Evolutionary conservation across 2,113 vertebrate species (phyloP), one percentile per base, ranked within the genome.

Genomic region (Ranitomeya imitator): DNA sequence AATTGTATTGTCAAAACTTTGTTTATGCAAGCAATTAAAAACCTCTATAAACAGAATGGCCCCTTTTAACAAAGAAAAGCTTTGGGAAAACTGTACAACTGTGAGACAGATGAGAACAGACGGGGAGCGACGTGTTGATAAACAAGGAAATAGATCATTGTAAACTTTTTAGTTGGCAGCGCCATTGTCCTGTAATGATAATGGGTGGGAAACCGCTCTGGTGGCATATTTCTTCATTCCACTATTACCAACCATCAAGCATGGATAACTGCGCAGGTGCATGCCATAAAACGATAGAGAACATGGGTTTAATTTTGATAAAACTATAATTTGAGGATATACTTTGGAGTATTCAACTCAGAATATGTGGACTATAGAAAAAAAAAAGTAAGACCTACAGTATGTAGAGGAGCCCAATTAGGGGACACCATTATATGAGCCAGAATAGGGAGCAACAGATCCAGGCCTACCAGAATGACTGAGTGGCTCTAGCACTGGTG

Each of bases 11-110:
- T 65, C 59, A 77, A 55, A 88, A 84, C 67, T 2, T 59, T 55
- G 80, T 88, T 83, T 84, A 78, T 78, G 55, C 45, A 88, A 65
- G 37, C 57, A 84, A 81, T 81, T 81, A 81, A 60, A 59, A 60
- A 57, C 79, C 79, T 16, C 55, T 81, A 81, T 61, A 19, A 57
- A 81, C n/a, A 61, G 23, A 79, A 6, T 23, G 52, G 12, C n/a
- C 45, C 37, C 55, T 37, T 37, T 52, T 3, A 60, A 31, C 23
- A 60, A 81, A 37, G 79, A 81, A 81, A 37, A 60, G 78, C 57
- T 81, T 81, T 61, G 79, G 79, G 79, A 81, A 81, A 16, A 81
- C 57, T 61, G 77, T 55, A 60, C 54, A 31, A 81, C n/a, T 60
- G 79, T 31, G 55, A 61, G 57, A 81, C 15, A 60, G 57, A 31